Conservation (phyloP, 2,113 vertebrate genomes). For the Balaenoptera acutorostrata region DNA sequence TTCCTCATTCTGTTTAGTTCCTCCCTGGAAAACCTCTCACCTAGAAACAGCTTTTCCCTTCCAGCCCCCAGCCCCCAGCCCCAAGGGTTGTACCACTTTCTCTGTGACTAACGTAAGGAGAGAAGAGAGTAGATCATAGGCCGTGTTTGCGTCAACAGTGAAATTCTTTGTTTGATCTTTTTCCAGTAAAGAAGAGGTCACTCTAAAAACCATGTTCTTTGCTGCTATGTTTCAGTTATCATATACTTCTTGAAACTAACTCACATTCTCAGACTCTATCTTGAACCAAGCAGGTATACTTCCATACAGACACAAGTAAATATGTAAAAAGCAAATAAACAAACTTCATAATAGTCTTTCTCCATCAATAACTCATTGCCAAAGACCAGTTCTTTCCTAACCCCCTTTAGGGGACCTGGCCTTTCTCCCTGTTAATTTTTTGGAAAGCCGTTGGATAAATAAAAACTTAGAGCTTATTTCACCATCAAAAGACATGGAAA, state of each 20-base stretch:
- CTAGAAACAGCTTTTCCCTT: background rate
- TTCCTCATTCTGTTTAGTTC: background rate
- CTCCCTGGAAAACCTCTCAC: background rate
- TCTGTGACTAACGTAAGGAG: background rate
- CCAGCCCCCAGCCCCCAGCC: background rate
- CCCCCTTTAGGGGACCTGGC: background rate
- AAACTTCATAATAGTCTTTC: background rate
- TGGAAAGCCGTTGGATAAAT: constrained; percentile 7
- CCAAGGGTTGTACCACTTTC: background rate
- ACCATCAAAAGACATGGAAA: background rate
- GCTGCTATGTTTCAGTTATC: background rate
- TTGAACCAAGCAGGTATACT: background rate
- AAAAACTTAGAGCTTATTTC: constrained; percentile 36
- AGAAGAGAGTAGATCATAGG: background rate
- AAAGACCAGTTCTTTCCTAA: background rate
- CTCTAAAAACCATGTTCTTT: background rate
- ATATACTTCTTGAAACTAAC: background rate
- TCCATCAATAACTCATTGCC: background rate
- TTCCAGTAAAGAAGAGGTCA: background rate
- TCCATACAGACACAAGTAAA: background rate
- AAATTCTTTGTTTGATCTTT: background rate
- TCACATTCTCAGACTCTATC: background rate
- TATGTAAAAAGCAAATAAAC: constrained; percentile 20
- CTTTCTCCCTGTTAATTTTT: background rate
- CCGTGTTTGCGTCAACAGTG: background rate